Base-by-base conservation (phyloP, 2,888 invertebrate species). In the Cylindroiulus punctatus region DNA sequence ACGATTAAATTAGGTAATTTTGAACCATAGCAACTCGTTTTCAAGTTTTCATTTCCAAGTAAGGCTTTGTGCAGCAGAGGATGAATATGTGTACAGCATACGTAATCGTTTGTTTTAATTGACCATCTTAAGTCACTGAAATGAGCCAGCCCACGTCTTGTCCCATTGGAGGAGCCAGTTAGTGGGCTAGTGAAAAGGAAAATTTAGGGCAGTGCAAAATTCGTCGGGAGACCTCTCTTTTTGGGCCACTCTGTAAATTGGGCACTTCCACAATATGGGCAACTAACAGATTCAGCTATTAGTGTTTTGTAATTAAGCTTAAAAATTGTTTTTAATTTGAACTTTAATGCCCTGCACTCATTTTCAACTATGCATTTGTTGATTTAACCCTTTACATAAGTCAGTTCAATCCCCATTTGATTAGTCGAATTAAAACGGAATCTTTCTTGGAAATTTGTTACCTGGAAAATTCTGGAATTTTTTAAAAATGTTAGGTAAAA, bases 11-110 rank as follows among this genome's bases (percentile, higher is more conserved):
- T 30, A 26, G 26, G 30, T 12, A 76, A 4, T 76, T 76, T 76
- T 30, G 30, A 76, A 30, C 76, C 76, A 10, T 76, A 30, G 76
- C 14, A 26, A 30, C 76, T 76, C 17, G 76, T 76, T 76, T 76
- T 76, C 76, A 76, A 26, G 76, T 30, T 76, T 76, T 76, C 17
- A 76, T 14, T 76, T 76, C 76, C 76, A 76, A 76, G 76, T 76
- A 76, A 76, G 76, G 76, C 76, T 76, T 76, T 30, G 30, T 7
- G 26, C 2, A 76, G 76, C 76, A 76, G 14, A 10, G 17, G 76
- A 30, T 30, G 76, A 76, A 65, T 65, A 17, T 76, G 76, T 76
- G 76, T 76, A 76, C 76, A 30, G 76, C 26, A 76, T 76, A 76
- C 76, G 76, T 76, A 76, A 76, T 30, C 76, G 12, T 14, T 30